phyloP scores from a whole-genome alignment of 2,797 vertebrate genomes.

The Valencia hispanica region DNA sequence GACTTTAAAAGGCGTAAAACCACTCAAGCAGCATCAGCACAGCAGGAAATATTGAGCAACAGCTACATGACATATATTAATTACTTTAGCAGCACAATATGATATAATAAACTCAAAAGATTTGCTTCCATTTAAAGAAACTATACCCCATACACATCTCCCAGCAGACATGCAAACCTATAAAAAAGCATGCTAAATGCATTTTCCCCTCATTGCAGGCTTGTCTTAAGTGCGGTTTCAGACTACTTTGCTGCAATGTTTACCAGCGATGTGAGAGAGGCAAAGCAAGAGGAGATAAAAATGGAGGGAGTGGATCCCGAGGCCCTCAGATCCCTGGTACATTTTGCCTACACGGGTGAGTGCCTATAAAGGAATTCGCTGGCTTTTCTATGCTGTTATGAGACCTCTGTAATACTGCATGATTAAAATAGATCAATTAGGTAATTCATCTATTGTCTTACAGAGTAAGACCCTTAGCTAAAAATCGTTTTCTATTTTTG shows the following conservation, averaged over 20 bases:
- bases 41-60: conserved; percentile 12
- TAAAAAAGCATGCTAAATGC: conserved; percentile 28
- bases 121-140: conserved; percentile 9
- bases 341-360: conserved; percentile 96
- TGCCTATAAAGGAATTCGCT: conserved; percentile 68
- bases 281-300: conserved; percentile 97
- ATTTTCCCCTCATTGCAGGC: conserved; percentile 74
- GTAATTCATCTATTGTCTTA: conserved; percentile 32
- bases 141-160: conserved; percentile 20
- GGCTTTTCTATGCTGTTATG: conserved; percentile 54
- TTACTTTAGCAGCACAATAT: conserved; percentile 6
- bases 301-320: conserved; percentile 97
- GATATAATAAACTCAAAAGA: conserved; percentile 4
- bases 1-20: conserved; percentile 14
- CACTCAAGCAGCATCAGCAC: conserved; percentile 1
- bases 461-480: conserved; percentile 10
- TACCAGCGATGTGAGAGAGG: conserved; percentile 94
- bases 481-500: conserved; percentile 22
- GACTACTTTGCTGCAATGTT: conserved; percentile 99
- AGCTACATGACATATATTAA: conserved; percentile 12
- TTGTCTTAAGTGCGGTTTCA: conserved; percentile 94
- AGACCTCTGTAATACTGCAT: conserved; percentile 47
- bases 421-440: conserved; percentile 68
- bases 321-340: conserved; percentile 92
- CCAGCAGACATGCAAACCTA: background rate